Evolutionary conservation across 2,888 invertebrate genomes (phyloP), one percentile per base, ranked within the genome.

Genomic region (Heteromyza rotundicornis): DNA sequence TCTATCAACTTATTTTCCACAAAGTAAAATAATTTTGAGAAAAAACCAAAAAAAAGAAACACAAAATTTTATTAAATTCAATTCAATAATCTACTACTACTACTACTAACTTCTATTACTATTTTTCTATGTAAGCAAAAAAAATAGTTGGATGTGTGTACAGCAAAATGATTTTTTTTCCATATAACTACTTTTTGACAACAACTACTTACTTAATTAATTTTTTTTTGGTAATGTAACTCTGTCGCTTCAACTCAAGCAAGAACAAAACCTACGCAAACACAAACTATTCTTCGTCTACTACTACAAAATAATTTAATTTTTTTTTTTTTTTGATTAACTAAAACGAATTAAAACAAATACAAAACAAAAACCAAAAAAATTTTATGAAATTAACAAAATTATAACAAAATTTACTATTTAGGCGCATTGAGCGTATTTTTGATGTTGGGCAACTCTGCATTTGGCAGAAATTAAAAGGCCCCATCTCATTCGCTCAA

Each of bases 31-130:
- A 7, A 27, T 7, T 27, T 27, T 27, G 27, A 27, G 5, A 27
- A 27, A 27, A 27, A 27, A 27, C 10, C 10, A 27, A 27, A 27
- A 27, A 27, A 27, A 27, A 27, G 10, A 10, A 27, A 27, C 27
- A 27, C n/a, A n/a, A n/a, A 27, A 7, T 10, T 27, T 27, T 27
- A 27, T 27, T 27, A 27, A 27, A 27, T 27, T 27, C 10, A 27
- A 10, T 27, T 27, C 10, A 7, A 5, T 27, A 27, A 27, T 27
- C 40, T 62, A 19, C 59, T 51, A 56, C 14, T 58, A 22, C 50
- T 40, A 49, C 60, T 60, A 64, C 54, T 64, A 57, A 65, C 57
- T 62, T 47, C 27, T 55, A 44, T 52, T 59, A 52, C 40, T 50
- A 59, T 19, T 23, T 23, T 23, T 40, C 23, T 56, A 23, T 47